A percentile compares a stretch with the other conserved stretches of the same genome.
Evolutionary conservation across 2,888 invertebrate species (phyloP).

Genomic region (Tuberolachnus salignus): DNA sequence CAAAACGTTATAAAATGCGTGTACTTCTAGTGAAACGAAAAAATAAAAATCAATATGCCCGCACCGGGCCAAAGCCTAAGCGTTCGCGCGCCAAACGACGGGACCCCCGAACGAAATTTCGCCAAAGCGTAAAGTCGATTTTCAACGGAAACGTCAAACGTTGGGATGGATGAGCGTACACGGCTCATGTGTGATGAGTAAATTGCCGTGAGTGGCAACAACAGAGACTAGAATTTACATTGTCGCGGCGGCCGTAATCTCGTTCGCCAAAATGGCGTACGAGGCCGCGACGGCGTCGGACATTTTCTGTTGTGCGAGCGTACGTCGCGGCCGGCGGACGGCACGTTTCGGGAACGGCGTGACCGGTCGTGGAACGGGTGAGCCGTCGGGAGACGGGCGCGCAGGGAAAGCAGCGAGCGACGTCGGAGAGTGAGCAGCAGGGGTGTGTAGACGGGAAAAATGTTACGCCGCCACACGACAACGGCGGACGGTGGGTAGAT

Average conservation of each 20-base stretch:
- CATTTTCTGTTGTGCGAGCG: conserved; percentile 17
- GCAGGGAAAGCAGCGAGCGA: conserved; percentile 50
- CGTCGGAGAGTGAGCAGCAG: conserved; percentile 45
- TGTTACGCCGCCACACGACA: conserved; percentile 50
- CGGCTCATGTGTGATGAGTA: not conserved
- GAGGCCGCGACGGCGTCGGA: conserved; percentile 13
- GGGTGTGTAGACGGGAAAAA: conserved; percentile 57
- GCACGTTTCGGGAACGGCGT: conserved; percentile 20
- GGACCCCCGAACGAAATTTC: not conserved
- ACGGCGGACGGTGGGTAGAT: conserved; percentile 58
- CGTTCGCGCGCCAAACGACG: not conserved
- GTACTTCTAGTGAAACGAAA: not conserved
- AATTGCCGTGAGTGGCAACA: not conserved
- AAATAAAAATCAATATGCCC: conserved; percentile 45
- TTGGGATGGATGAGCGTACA: not conserved
- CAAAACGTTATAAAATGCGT: conserved; percentile 29
- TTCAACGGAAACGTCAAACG: not conserved
- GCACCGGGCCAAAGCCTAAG: conserved; percentile 16
- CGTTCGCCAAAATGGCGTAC: conserved; percentile 37
- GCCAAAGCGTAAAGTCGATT: no score
- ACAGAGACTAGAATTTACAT: no score
- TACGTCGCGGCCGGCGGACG: not conserved
- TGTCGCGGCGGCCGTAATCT: not conserved
- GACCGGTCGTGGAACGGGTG: conserved; percentile 52
- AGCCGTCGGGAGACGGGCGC: conserved; percentile 54